These are phyloP conservation scores for Calidris pygmaea DNA, from an alignment of 2,113 vertebrate species.

Conservation along the genomic window DNA sequence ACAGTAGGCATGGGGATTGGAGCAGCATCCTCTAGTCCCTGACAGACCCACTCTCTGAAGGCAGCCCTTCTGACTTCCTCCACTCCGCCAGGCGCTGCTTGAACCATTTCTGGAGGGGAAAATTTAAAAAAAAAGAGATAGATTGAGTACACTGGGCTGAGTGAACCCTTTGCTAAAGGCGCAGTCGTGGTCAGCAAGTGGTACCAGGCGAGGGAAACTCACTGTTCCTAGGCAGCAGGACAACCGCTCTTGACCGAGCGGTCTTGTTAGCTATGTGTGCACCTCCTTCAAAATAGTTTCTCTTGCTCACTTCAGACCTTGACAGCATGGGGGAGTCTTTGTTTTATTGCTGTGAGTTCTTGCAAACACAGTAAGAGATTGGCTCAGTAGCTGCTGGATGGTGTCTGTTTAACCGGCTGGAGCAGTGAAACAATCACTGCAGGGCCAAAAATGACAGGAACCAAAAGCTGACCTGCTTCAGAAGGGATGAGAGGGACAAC, in stretches of 20 bases:
- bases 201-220: not conserved
- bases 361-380: not conserved
- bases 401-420: not conserved
- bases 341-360: not conserved
- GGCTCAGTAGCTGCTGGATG: not conserved
- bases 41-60: slow-evolving; percentile 86
- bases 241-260: fast-evolving
- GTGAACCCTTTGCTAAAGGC: not conserved
- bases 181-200: not conserved
- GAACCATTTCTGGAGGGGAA: slow-evolving; percentile 88
- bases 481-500: not conserved
- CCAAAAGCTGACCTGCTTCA: not conserved
- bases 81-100: slow-evolving; percentile 86
- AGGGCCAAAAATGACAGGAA: not conserved
- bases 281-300: not conserved
- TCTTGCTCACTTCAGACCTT: not conserved
- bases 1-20: not conserved
- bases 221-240: not conserved
- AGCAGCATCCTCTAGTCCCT: slow-evolving; percentile 76
- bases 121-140: not conserved
- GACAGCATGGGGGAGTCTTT: not conserved
- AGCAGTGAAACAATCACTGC: not conserved
- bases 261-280: not conserved
- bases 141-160: not conserved
- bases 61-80: slow-evolving; percentile 89